phyloP scores from a whole-genome alignment of 2,113 vertebrate genomes.

The Brachyistius frenatus region DNA sequence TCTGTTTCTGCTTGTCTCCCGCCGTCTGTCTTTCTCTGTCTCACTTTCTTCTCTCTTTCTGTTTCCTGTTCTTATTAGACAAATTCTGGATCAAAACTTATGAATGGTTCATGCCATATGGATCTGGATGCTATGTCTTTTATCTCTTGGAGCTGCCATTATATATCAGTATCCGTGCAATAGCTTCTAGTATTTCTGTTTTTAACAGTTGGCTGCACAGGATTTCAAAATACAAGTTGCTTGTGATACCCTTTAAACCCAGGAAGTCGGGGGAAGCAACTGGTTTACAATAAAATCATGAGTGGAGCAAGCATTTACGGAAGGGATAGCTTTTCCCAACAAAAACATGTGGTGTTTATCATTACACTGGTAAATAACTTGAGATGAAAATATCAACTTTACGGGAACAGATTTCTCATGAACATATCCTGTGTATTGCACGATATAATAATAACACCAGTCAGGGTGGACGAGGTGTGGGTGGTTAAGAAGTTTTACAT shows the following conservation, averaged over 20 bases:
- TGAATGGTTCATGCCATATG: conserved; percentile 46
- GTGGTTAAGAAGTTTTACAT: conserved; percentile 32
- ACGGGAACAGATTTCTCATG: conserved; percentile 58
- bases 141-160: conserved; percentile 38
- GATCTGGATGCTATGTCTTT: conserved; percentile 53
- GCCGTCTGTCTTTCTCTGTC: conserved; percentile 16
- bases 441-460: conserved; percentile 55
- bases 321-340: conserved; percentile 27
- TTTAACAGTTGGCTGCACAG: conserved; percentile 21
- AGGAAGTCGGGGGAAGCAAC: conserved; percentile 39
- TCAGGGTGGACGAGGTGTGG: conserved; percentile 36
- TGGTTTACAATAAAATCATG: conserved; percentile 57
- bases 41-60: conserved; percentile 26
- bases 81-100: conserved; percentile 46
- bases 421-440: conserved; percentile 72
- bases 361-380: conserved; percentile 59
- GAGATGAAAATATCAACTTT: conserved; percentile 51
- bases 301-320: conserved; percentile 33
- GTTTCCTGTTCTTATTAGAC: conserved; percentile 26
- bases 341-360: conserved; percentile 68
- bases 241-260: conserved; percentile 26
- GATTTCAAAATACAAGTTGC: conserved; percentile 34
- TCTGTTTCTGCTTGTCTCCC: conserved; percentile 54
- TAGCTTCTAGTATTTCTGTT: conserved; percentile 26
- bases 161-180: conserved; percentile 45